Percentiles rank a stretch among this genome's conserved stretches.
Evolutionary conservation across 2,888 invertebrate genomes (phyloP).

Genomic region (Sinopyrophorus schimmeli): DNA sequence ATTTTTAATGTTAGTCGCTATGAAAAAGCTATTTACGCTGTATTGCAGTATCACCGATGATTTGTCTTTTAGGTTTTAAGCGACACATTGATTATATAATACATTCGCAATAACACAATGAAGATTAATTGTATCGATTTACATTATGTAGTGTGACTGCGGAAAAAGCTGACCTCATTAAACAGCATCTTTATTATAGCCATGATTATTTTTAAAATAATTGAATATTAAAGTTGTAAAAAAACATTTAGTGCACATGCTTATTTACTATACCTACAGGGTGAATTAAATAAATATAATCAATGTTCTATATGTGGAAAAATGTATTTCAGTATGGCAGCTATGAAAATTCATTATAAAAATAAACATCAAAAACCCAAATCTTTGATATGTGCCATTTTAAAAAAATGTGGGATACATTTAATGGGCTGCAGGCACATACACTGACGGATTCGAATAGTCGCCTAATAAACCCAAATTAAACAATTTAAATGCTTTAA

Average conservation of each 20-base stretch:
- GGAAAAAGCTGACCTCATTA: neutral
- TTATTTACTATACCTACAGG: conserved; percentile 2
- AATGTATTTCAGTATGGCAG: neutral
- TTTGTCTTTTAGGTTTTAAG: conserved; percentile 29
- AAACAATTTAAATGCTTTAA: too few relatives aligned
- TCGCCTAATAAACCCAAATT: too few relatives aligned
- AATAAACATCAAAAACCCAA: neutral
- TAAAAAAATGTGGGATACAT: too few relatives aligned
- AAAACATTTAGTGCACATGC: conserved; percentile 1
- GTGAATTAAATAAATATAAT: neutral
- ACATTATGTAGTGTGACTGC: conserved; percentile 25
- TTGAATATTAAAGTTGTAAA: neutral
- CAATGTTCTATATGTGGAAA: conserved; percentile 2
- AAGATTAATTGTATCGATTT: conserved; percentile 40
- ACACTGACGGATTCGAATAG: too few relatives aligned
- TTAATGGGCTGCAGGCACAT: too few relatives aligned
- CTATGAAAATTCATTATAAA: too few relatives aligned
- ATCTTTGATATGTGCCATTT: neutral
- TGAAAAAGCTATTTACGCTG: too few relatives aligned
- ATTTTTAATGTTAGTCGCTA: too few relatives aligned
- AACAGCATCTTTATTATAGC: neutral
- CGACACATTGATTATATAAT: conserved; percentile 25
- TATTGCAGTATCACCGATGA: too few relatives aligned
- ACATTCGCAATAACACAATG: conserved; percentile 23
- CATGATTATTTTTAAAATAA: neutral